phyloP scores from a whole-genome alignment of 2,797 vertebrate genomes.

The Sphaeramia orbicularis region DNA sequence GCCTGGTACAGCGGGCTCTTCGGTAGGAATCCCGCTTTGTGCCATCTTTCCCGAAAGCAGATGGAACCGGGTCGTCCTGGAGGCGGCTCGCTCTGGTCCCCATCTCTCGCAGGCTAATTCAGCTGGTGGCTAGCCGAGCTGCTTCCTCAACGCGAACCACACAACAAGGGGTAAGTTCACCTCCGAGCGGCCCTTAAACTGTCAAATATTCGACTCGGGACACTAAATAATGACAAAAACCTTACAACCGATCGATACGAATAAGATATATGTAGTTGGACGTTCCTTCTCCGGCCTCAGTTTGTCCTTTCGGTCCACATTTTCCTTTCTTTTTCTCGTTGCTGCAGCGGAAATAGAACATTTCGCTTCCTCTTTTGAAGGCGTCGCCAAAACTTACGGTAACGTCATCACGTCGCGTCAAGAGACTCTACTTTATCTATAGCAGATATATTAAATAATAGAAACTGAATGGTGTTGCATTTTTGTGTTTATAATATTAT shows the following conservation, averaged over 20 bases:
- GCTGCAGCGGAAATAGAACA: conserved; percentile 79
- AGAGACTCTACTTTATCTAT: background rate
- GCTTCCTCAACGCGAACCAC: conserved; percentile 62
- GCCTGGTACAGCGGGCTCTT: conserved; percentile 79
- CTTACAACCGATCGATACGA: background rate
- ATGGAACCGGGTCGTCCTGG: conserved; percentile 80
- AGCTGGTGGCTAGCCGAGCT: conserved; percentile 52
- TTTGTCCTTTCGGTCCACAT: conserved; percentile 68
- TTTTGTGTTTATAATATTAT: background rate
- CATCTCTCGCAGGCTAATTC: conserved; percentile 73
- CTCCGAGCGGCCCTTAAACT: conserved; percentile 53
- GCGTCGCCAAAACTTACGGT: conserved; percentile 57
- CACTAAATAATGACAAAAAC: background rate
- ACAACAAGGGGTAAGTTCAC: conserved; percentile 34
- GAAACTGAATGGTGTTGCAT: background rate
- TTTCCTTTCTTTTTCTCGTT: conserved; percentile 66
- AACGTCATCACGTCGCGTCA: conserved; percentile 14
- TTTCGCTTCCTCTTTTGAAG: conserved; percentile 55
- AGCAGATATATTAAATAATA: background rate
- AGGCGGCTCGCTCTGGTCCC: conserved; percentile 86
- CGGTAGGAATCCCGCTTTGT: conserved; percentile 82
- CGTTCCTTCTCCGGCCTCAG: conserved; percentile 49
- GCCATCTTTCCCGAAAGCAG: conserved; percentile 81
- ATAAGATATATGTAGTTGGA: background rate
- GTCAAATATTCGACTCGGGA: background rate